phyloP scores from a whole-genome alignment of 2,888 invertebrate genomes.

The Cataglyphis albicans region DNA sequence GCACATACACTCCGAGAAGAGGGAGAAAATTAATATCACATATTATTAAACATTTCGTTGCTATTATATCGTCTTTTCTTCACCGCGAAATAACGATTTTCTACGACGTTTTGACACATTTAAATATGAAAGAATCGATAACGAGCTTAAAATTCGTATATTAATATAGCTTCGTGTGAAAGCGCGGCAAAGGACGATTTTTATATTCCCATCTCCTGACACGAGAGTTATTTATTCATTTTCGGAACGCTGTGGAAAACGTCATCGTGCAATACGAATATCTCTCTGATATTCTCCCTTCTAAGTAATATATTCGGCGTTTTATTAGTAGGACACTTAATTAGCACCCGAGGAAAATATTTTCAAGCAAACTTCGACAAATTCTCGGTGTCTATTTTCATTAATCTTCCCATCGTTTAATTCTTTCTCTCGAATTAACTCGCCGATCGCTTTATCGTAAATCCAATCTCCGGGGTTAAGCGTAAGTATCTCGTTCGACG shows the following conservation, averaged over 20 bases:
- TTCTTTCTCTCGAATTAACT: slow-evolving; percentile 18
- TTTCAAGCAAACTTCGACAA: slow-evolving; percentile 26
- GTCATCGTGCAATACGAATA: neutral
- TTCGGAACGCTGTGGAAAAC: neutral
- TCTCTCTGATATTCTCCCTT: neutral
- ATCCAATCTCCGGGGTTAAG: slow-evolving; percentile 37
- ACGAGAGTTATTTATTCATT: slow-evolving; percentile 38
- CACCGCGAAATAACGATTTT: slow-evolving; percentile 14
- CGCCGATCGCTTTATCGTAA: slow-evolving; percentile 37
- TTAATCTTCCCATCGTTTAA: slow-evolving; percentile 26
- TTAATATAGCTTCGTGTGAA: neutral
- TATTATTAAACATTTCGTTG: neutral
- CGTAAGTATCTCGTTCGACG: neutral
- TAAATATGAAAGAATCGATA: slow-evolving; percentile 19
- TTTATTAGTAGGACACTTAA: slow-evolving; percentile 34
- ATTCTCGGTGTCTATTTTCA: slow-evolving; percentile 27
- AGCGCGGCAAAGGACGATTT: slow-evolving; percentile 3
- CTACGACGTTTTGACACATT: neutral
- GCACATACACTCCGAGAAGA: neutral
- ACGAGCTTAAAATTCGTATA: neutral
- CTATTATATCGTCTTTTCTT: neutral
- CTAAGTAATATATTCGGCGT: slow-evolving; percentile 32
- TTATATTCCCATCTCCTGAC: neutral
- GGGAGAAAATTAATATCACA: neutral
- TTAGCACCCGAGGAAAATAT: slow-evolving; percentile 34